Evolutionary conservation across 2,888 invertebrate genomes (phyloP), one percentile per base, ranked within the genome.

Genomic region (Tridacna gigas): DNA sequence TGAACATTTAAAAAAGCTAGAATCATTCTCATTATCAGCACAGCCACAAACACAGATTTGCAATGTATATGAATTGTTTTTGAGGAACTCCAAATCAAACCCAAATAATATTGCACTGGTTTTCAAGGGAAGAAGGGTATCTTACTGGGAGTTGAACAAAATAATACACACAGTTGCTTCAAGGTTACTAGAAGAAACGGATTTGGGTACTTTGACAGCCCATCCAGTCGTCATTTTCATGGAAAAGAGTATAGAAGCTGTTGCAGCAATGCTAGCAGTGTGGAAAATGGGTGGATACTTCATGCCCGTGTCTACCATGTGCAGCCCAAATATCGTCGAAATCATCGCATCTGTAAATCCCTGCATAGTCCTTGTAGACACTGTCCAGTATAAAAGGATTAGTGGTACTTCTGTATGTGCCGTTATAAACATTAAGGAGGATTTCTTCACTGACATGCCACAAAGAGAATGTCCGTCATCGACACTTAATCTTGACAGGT

Each of bases 241-340:
- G 37, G 69, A 69, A 56, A 77, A 69, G 48, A 12, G n/a, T 25
- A 73, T 61, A 61, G 13, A 25, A 15, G 63, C 61, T 15, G 51
- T 78, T 11, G 78, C 78, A 15, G n/a, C 78, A 15, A 78, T 78
- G 18, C 28, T 78, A 7, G 78, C 71, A 18, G 66, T 78, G 12
- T 78, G 78, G 78, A 78, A 73, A 78, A 63, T 60, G 4, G 71
- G 78, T 73, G 78, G 78, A 47, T 61, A 28, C 66, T 78, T 78
- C 48, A 26, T 78, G 47, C 78, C 78, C 5, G 61, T 78, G 11
- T 71, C 78, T 2, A 28, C 45, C 18, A 45, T 25, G 63, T 63
- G 13, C 63, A 63, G n/a, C 13, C 5, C n/a, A 13, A 13, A 63
- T 25, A 20, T 67, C 11, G 0, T 13, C 4, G 51, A 51, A 1